Percentiles rank a stretch among this genome's conserved stretches.
These are phyloP conservation scores for Ischnura elegans DNA, from an alignment of 2,888 invertebrate species.

Conservation along the genomic window DNA sequence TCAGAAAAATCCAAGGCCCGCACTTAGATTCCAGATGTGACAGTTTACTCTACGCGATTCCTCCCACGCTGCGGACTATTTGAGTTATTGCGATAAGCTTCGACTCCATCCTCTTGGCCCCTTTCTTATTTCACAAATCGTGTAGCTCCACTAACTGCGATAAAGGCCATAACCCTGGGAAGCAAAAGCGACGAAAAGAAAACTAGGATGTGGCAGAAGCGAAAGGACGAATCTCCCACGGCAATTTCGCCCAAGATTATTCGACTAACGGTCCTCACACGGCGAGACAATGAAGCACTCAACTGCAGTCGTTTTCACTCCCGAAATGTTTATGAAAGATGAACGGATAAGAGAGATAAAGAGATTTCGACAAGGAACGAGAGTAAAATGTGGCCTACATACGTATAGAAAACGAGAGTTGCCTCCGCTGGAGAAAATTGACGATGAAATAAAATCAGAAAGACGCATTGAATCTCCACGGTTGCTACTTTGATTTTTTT, in stretches of 20 bases:
- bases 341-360: neutral
- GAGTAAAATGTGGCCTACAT: neutral
- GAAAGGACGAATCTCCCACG: neutral
- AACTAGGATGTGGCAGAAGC: neutral
- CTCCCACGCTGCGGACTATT: no score
- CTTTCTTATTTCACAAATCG: no score
- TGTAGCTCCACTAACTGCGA: no score
- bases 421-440: no score
- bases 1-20: no score
- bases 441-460: neutral
- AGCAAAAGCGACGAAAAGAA: neutral
- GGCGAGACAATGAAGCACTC: neutral
- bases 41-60: no score
- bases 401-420: neutral
- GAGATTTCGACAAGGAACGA: neutral
- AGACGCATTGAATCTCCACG: no score
- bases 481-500: no score
- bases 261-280: neutral
- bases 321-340: neutral
- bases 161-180: no score
- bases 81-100: no score
- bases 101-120: no score
- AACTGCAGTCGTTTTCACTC: neutral
- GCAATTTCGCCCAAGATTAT: neutral
- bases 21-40: no score